These are phyloP conservation scores for Fopius arisanus DNA, from an alignment of 1,140 invertebrate species.

Conservation along the genomic window DNA sequence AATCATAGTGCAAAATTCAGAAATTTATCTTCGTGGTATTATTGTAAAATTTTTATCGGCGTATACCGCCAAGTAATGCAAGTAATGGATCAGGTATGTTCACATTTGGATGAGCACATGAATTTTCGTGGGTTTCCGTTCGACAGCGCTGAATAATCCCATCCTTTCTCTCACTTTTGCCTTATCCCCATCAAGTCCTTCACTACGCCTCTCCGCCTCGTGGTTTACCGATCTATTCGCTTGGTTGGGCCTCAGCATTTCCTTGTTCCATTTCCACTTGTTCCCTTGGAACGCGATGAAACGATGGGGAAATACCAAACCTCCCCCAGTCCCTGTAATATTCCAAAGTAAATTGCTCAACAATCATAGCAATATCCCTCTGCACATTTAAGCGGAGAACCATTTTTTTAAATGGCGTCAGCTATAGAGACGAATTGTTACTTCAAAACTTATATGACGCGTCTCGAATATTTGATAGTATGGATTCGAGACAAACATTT, in stretches of 20 bases:
- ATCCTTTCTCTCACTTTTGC: not conserved
- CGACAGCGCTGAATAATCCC: not conserved
- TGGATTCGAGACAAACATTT: too few relatives aligned
- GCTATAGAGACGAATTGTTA: too few relatives aligned
- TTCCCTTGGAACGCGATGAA: not conserved
- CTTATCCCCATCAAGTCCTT: not conserved
- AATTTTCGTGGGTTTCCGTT: slow-evolving; percentile 1
- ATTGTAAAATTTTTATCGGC: not conserved
- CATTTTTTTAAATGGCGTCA: too few relatives aligned
- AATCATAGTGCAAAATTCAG: too few relatives aligned
- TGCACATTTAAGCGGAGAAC: not conserved
- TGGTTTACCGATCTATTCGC: not conserved
- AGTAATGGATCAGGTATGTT: not conserved
- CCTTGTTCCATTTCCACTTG: not conserved
- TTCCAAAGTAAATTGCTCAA: not conserved
- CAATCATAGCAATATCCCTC: not conserved
- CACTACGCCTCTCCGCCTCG: not conserved
- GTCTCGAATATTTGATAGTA: too few relatives aligned
- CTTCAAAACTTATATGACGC: too few relatives aligned
- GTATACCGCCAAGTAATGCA: not conserved
- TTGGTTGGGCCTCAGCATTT: not conserved
- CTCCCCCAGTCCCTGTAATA: not conserved
- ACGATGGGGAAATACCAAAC: not conserved
- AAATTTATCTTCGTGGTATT: too few relatives aligned
- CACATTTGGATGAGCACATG: slow-evolving; percentile 4